phyloP scores from a whole-genome alignment of 2,888 invertebrate genomes.

The Dione juno region DNA sequence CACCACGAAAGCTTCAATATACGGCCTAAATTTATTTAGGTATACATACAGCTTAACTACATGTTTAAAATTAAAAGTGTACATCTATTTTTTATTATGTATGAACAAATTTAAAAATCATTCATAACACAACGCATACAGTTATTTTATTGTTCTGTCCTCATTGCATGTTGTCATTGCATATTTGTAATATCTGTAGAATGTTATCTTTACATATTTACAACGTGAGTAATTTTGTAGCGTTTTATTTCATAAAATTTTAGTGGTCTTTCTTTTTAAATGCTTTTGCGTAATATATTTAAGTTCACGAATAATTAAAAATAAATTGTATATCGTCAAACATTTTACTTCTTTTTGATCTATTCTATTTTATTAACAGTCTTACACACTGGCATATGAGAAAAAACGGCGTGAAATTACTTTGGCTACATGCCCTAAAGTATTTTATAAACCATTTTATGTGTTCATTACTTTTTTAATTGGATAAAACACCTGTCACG shows the following conservation, averaged over 20 bases:
- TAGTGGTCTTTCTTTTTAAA: not conserved
- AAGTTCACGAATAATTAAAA: not conserved
- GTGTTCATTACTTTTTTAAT: not conserved
- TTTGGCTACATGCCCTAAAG: constrained; percentile 1
- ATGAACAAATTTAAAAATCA: not conserved
- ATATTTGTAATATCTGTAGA: constrained; percentile 6
- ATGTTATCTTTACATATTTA: constrained; percentile 20
- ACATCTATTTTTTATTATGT: no score
- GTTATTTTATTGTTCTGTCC: constrained; percentile 1
- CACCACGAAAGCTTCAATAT: no score
- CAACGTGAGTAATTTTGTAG: constrained; percentile 3
- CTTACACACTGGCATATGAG: constrained; percentile 15
- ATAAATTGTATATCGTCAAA: constrained; percentile 5
- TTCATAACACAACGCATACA: not conserved
- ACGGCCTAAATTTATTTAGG: no score
- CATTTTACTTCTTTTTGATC: not conserved
- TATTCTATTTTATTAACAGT: constrained; percentile 19
- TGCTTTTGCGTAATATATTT: not conserved
- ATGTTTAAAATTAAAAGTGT: no score
- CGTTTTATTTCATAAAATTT: not conserved
- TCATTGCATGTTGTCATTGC: not conserved
- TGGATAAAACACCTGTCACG: constrained; percentile 1
- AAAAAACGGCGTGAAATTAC: constrained; percentile 15
- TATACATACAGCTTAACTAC: no score
- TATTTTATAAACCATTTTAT: not conserved